Conservation (phyloP, 2,888 invertebrate genomes). For the Rhamphomyia laevipes region DNA sequence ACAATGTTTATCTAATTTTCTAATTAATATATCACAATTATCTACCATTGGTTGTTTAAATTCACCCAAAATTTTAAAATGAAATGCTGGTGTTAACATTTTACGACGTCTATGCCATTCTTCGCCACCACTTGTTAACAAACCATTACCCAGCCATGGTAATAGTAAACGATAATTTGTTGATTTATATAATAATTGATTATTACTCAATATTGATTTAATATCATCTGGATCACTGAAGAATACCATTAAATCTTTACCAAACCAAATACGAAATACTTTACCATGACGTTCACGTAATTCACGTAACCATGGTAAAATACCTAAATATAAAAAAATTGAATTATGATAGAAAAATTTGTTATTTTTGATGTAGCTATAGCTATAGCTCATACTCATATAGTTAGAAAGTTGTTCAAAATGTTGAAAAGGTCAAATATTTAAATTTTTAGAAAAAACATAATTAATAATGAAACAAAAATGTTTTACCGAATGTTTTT, state of each 20-base stretch:
- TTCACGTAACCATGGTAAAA: slow-evolving; percentile 27
- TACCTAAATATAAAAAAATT: background rate
- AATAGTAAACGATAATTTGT: slow-evolving; percentile 23
- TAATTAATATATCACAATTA: slow-evolving; percentile 46
- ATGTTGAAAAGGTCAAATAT: no score
- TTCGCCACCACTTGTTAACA: slow-evolving; percentile 31
- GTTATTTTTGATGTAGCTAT: no score
- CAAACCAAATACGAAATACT: slow-evolving; percentile 32
- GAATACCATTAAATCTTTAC: slow-evolving; percentile 30
- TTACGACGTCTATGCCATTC: slow-evolving; percentile 60
- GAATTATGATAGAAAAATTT: no score
- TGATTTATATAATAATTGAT: slow-evolving; percentile 26
- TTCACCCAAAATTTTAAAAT: slow-evolving; percentile 64
- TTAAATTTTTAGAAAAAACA: no score
- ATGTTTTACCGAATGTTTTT: no score
- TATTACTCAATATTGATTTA: slow-evolving; percentile 25
- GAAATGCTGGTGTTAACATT: slow-evolving; percentile 66
- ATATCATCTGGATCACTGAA: slow-evolving; percentile 30
- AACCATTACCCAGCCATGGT: slow-evolving; percentile 32
- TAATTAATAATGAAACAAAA: no score
- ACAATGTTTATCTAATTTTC: slow-evolving; percentile 33
- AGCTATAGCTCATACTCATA: no score
- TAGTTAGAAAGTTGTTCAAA: no score
- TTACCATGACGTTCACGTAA: slow-evolving; percentile 25
- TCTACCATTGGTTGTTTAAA: slow-evolving; percentile 60